A percentile compares a stretch with the other conserved stretches of the same genome.
phyloP scores from a whole-genome alignment of 2,797 vertebrate genomes.

The Rhynchotus rufescens region DNA sequence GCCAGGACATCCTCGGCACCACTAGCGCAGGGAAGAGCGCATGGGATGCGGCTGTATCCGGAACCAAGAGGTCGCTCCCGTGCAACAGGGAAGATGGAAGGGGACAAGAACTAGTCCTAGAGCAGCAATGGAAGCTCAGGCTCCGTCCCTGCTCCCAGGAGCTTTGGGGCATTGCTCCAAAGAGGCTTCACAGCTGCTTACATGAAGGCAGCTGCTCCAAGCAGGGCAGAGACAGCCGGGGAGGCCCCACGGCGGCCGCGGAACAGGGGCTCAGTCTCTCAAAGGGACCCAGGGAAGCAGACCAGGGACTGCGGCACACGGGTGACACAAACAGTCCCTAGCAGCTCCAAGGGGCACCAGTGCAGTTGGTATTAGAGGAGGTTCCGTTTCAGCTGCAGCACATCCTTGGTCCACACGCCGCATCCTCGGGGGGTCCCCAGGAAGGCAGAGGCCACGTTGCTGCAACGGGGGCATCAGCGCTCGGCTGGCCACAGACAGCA shows the following conservation, averaged over 20 bases:
- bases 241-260: no score
- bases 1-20: rapidly evolving
- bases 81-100: rapidly evolving
- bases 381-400: no score
- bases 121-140: background rate
- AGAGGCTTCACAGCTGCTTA: background rate
- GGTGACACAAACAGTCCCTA: no score
- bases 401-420: background rate
- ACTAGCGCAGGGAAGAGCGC: rapidly evolving
- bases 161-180: rapidly evolving
- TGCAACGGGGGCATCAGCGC: background rate
- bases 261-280: no score
- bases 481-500: background rate
- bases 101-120: background rate
- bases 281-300: no score
- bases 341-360: no score
- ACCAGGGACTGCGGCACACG: no score
- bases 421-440: rapidly evolving
- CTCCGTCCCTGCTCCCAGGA: background rate
- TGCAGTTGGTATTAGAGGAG: rapidly evolving
- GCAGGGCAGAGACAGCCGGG: no score
- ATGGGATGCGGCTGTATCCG: rapidly evolving
- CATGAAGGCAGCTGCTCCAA: background rate
- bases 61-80: background rate
- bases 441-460: background rate